Conservation (phyloP, 2,888 invertebrate genomes). For the Hirtodrosophila duncani region DNA sequence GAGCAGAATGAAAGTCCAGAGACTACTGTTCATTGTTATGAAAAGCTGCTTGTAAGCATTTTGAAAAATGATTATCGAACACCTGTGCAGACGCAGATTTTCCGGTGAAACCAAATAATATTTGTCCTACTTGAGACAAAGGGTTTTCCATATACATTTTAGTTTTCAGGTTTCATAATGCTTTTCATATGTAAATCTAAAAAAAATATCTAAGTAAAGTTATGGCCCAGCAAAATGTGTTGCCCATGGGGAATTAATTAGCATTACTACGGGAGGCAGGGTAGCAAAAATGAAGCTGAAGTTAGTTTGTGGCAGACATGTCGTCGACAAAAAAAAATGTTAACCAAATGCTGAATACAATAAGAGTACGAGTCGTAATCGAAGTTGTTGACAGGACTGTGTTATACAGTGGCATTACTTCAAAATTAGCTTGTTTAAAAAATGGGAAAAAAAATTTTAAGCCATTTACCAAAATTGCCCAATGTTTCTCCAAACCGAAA, state of each 20-base stretch:
- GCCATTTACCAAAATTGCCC: no score
- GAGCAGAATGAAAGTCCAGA: neutral
- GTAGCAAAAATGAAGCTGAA: slow-evolving; percentile 1
- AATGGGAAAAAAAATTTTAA: no score
- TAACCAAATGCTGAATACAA: slow-evolving; percentile 8
- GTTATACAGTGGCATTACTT: no score
- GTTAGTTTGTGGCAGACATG: slow-evolving; percentile 42
- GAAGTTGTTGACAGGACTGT: slow-evolving; percentile 52
- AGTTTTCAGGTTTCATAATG: slow-evolving; percentile 7
- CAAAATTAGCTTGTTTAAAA: no score
- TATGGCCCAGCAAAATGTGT: slow-evolving; percentile 51
- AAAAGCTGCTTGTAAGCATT: slow-evolving; percentile 51
- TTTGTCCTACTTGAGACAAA: neutral
- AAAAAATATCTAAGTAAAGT: slow-evolving; percentile 26
- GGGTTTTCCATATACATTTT: slow-evolving; percentile 6
- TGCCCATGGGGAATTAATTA: slow-evolving; percentile 70
- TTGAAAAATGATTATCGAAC: slow-evolving; percentile 67
- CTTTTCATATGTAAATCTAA: slow-evolving; percentile 32
- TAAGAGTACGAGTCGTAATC: slow-evolving; percentile 14
- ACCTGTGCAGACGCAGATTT: slow-evolving; percentile 50
- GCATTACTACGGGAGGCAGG: slow-evolving; percentile 27
- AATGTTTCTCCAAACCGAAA: no score
- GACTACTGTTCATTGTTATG: neutral
- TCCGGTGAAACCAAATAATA: neutral
- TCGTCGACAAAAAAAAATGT: slow-evolving; percentile 41